These are phyloP conservation scores for Festucalex cinctus DNA, from an alignment of 2,113 vertebrate species.

Conservation along the genomic window DNA sequence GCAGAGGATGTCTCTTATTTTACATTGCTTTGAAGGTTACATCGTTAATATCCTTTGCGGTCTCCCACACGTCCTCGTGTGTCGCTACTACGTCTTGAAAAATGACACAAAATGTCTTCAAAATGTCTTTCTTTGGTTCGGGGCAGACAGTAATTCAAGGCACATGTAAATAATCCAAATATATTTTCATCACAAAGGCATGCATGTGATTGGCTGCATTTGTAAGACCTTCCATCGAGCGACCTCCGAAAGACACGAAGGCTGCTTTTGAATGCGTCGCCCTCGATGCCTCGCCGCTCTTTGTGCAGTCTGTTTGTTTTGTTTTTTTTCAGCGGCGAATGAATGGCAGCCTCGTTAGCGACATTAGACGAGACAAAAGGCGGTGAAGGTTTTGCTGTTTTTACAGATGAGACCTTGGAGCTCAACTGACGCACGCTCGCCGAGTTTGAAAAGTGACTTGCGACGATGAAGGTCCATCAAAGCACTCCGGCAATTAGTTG, in stretches of 20 bases:
- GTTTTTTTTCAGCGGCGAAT: neutral
- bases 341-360: constrained; percentile 30
- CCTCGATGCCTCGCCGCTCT: neutral
- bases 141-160: neutral
- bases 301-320: neutral
- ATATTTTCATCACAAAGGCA: neutral
- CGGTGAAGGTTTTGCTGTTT: neutral
- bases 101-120: neutral
- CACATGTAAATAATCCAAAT: neutral
- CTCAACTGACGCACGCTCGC: neutral
- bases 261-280: neutral
- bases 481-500: neutral
- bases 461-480: neutral
- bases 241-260: neutral
- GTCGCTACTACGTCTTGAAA: neutral
- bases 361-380: constrained; percentile 13
- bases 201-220: neutral
- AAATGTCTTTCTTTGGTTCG: neutral
- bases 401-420: constrained; percentile 8
- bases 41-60: neutral
- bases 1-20: too few species aligned
- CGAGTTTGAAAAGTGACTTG: neutral
- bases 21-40: too few species aligned
- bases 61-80: neutral
- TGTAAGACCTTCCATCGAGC: neutral